A percentile compares a stretch with the other conserved stretches of the same genome.
These are phyloP conservation scores for Eledone cirrhosa DNA, from an alignment of 2,888 invertebrate species.

Conservation along the genomic window DNA sequence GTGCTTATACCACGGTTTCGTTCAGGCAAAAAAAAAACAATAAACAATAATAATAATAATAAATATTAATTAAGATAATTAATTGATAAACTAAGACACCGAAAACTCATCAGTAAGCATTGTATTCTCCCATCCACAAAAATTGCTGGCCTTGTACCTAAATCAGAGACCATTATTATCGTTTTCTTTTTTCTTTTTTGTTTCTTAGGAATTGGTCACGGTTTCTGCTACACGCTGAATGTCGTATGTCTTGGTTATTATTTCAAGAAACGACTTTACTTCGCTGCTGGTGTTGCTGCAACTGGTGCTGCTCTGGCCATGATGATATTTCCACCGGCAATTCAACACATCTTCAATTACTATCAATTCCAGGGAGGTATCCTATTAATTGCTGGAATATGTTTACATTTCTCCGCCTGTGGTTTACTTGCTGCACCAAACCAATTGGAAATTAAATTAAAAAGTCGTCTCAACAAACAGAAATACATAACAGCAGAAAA, in stretches of 20 bases:
- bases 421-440: not conserved
- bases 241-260: conserved; percentile 4
- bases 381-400: not conserved
- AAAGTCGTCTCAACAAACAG: not conserved
- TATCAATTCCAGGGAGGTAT: not conserved
- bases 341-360: not conserved
- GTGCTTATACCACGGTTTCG: no score
- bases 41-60: no score
- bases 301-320: not conserved
- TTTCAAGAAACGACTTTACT: conserved; percentile 22
- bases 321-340: not conserved
- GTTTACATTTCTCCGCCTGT: not conserved
- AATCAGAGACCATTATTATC: no score
- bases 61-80: no score
- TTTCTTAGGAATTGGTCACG: not conserved
- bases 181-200: not conserved
- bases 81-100: no score
- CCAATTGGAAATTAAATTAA: not conserved
- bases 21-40: no score
- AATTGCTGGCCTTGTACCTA: no score
- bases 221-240: not conserved
- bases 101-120: no score
- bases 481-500: not conserved
- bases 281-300: not conserved
- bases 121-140: no score